These are phyloP conservation scores for Orussus abietinus DNA, from an alignment of 1,140 invertebrate genomes.

Conservation along the genomic window DNA sequence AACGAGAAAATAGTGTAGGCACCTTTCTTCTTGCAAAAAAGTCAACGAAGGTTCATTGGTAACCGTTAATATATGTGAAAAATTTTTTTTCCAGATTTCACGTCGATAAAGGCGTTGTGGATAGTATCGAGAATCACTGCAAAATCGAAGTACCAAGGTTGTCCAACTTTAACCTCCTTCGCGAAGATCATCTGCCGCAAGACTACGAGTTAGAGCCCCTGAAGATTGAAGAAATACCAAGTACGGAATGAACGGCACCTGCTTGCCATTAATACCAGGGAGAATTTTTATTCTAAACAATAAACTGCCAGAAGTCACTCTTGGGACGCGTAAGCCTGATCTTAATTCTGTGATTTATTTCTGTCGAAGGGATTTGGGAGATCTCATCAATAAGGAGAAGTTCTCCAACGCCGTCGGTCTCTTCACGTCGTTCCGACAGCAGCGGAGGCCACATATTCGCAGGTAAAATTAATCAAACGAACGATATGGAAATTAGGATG, in stretches of 20 bases:
- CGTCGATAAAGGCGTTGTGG: slow-evolving; percentile 23
- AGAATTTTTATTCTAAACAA: too few species aligned
- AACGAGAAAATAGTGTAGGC: slow-evolving; percentile 20
- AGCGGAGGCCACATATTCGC: too few species aligned
- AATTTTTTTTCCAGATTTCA: slow-evolving; percentile 28
- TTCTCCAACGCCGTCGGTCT: background rate
- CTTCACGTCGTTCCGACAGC: background rate
- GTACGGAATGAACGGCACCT: background rate
- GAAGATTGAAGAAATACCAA: slow-evolving; percentile 6
- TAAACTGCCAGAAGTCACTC: too few species aligned
- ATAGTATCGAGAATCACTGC: slow-evolving; percentile 28
- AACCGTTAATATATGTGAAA: slow-evolving; percentile 4
- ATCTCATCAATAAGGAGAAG: background rate
- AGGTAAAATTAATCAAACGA: too few species aligned
- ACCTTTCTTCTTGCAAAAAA: slow-evolving; percentile 6
- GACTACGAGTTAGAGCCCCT: slow-evolving; percentile 31
- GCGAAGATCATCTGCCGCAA: slow-evolving; percentile 24
- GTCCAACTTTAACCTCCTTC: slow-evolving; percentile 13
- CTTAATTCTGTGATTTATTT: too few species aligned
- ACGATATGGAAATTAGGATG: too few species aligned
- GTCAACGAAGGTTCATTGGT: too few species aligned
- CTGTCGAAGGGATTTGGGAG: too few species aligned
- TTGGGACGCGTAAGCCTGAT: too few species aligned
- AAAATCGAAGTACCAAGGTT: slow-evolving; percentile 20
- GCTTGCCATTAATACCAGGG: too few species aligned